Evolutionary conservation across 1,140 invertebrate genomes (phyloP).

Genomic region (Drosophila saltans): DNA sequence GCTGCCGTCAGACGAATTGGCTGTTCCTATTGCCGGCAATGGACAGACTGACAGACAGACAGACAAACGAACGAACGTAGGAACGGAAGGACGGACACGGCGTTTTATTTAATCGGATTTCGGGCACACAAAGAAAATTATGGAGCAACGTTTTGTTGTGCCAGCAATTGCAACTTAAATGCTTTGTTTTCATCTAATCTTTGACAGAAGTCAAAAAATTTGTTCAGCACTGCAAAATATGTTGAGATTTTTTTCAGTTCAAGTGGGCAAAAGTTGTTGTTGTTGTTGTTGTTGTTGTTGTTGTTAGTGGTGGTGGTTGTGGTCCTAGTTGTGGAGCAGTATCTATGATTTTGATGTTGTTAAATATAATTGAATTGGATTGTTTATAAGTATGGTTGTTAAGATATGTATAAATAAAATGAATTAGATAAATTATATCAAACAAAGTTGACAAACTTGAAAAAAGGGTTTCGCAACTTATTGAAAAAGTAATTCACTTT

Average conservation of each 20-base stretch:
- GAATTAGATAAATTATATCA: too few relatives aligned
- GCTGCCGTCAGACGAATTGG: constrained; percentile 38
- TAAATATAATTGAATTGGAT: too few relatives aligned
- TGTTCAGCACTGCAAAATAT: constrained; percentile 66
- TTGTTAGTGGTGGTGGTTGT: not conserved
- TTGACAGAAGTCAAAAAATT: constrained; percentile 76
- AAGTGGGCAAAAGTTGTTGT: not conserved
- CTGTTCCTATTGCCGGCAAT: constrained; percentile 32
- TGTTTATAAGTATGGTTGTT: too few relatives aligned
- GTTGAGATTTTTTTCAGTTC: constrained; percentile 62
- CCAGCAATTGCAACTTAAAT: constrained; percentile 65
- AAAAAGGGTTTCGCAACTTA: too few relatives aligned
- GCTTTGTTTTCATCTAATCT: constrained; percentile 78
- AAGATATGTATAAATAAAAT: too few relatives aligned
- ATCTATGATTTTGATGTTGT: too few relatives aligned
- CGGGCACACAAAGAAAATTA: constrained; percentile 69
- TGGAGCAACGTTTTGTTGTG: constrained; percentile 66
- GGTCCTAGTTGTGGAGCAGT: too few relatives aligned
- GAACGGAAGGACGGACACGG: constrained; percentile 14
- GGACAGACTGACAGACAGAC: too few relatives aligned
- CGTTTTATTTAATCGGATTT: constrained; percentile 81
- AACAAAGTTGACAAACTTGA: too few relatives aligned
- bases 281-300: not conserved
- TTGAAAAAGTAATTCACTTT: too few relatives aligned
- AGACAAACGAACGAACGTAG: too few relatives aligned